Evolutionary conservation across 2,888 invertebrate genomes (phyloP), one percentile per base, ranked within the genome.

Genomic region (Leptinotarsa rubiginosa): DNA sequence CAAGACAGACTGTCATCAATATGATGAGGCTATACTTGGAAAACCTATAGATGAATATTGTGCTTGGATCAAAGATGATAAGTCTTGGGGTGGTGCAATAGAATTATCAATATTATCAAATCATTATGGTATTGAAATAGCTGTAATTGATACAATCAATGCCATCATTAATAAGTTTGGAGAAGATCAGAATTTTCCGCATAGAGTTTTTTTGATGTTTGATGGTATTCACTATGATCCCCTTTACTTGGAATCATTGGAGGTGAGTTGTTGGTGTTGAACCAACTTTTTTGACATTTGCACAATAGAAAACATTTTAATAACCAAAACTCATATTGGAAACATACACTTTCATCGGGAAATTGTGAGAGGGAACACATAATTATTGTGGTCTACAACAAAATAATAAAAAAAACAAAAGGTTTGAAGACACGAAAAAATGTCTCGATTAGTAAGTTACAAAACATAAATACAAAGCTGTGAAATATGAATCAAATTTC

Each of bases 141-240:
- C 94, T 76, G 97, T 98, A 2, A 95, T 98, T 4, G 96, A 98
- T 86, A 96, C 96, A 67, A 92, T 96, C 80, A 96, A 96, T 87
- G 94, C 93, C 59, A 94, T 96, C 76, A 94, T 98, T 75, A 97
- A 97, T 87, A 92, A 96, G 81, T 97, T 98, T 88, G 98, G 98
- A 0, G 98, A 98, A 88, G 97, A 97, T 87, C 93, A 94, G 84
- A 92, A 93, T 83, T 97, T 95, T 86, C 91, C 93, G 2, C 91
- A 94, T 74, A 88, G 97, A 82, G 96, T 97, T 4, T 95, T 97
- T 85, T 89, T 98, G 5, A 90, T 98, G 69, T 98, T 97, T 86
- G 97, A 98, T 88, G 98, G 98, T 20, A 96, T 98, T 69, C 98
- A 98, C 88, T 98, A 98, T 85, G 98, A 98, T 88, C 97, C 98